These are phyloP conservation scores for Calidris pugnax DNA, from an alignment of 2,113 vertebrate species.

Conservation along the genomic window DNA sequence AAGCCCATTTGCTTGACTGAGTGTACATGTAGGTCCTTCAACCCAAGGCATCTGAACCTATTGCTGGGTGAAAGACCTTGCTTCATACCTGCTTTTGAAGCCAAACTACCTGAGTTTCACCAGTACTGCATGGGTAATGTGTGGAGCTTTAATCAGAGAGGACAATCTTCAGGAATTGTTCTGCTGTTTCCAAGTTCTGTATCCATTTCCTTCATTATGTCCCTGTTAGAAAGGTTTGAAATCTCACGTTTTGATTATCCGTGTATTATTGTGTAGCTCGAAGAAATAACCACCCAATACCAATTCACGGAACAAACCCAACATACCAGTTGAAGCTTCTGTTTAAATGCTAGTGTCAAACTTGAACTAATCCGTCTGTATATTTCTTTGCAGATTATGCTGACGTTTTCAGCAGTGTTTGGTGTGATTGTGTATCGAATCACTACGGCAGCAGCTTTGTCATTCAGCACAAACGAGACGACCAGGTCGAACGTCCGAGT, in stretches of 20 bases:
- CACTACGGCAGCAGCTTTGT: slow-evolving; percentile 88
- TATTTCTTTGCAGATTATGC: slow-evolving; percentile 78
- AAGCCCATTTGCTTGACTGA: neutral
- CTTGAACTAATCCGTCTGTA: neutral
- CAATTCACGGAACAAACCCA: neutral
- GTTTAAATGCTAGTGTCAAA: neutral
- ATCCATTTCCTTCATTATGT: neutral
- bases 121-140: neutral
- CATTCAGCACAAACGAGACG: slow-evolving; percentile 85
- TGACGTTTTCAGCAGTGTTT: slow-evolving; percentile 91
- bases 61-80: neutral
- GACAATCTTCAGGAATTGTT: neutral
- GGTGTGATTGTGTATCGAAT: slow-evolving; percentile 94
- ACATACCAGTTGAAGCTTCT: neutral
- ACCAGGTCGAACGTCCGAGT: slow-evolving; percentile 87
- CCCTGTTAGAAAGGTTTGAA: neutral
- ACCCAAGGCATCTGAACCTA: neutral
- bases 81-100: neutral
- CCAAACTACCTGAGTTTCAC: neutral
- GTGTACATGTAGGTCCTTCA: neutral
- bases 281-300: neutral
- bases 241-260: neutral
- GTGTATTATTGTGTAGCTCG: rapidly evolving
- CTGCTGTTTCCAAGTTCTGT: neutral
- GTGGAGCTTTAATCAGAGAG: neutral